phyloP scores from a whole-genome alignment of 2,113 vertebrate species.

The Fukomys damarensis region DNA sequence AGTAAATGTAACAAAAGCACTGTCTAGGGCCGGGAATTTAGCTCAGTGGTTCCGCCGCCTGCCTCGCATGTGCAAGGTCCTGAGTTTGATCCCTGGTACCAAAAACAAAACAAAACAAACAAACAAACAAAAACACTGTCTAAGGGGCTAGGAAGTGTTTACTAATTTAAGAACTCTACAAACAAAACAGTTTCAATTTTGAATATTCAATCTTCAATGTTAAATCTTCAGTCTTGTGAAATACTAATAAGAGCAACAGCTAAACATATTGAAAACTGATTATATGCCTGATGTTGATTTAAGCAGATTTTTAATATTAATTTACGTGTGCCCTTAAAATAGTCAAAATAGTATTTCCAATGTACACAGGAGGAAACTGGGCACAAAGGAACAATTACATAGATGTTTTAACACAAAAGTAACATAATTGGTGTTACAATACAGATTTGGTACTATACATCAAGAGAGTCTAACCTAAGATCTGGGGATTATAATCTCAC shows the following conservation, averaged over 20 bases:
- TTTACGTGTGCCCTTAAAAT: background rate
- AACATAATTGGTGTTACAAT: background rate
- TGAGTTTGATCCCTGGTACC: too few species aligned
- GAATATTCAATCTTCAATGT: too few species aligned
- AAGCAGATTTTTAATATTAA: constrained; percentile 1
- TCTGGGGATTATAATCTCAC: background rate
- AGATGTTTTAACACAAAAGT: background rate
- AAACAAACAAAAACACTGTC: background rate
- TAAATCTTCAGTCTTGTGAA: background rate
- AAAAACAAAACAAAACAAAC: too few species aligned
- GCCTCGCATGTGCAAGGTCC: too few species aligned
- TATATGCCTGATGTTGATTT: background rate
- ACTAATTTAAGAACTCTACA: background rate
- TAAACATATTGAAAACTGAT: background rate
- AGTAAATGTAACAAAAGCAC: background rate
- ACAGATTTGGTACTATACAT: background rate
- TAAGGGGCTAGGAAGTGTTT: background rate
- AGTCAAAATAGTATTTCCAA: background rate
- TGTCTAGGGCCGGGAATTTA: too few species aligned
- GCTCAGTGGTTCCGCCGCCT: too few species aligned
- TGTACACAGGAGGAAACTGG: background rate
- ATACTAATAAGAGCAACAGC: background rate
- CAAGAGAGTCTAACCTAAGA: background rate
- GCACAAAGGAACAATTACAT: background rate
- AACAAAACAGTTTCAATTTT: background rate